These are phyloP conservation scores for Diarsia rubi DNA, from an alignment of 2,888 invertebrate species.

Conservation along the genomic window DNA sequence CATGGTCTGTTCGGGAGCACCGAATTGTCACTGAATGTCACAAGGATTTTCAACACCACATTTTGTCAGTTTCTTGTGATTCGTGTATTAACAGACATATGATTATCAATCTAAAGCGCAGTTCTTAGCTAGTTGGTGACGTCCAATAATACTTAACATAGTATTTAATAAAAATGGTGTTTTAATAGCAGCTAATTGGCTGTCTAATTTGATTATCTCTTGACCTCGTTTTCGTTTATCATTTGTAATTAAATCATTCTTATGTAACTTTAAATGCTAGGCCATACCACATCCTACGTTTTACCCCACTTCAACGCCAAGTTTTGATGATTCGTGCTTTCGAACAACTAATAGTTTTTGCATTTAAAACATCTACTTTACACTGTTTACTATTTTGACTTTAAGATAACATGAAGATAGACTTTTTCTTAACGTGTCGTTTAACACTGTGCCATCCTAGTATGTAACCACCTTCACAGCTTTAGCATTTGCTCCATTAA, in stretches of 20 bases:
- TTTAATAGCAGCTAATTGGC: slow-evolving; percentile 39
- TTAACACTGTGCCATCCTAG: too few species aligned
- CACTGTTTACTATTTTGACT: background rate
- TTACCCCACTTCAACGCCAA: background rate
- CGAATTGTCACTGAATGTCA: background rate
- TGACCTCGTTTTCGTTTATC: slow-evolving; percentile 32
- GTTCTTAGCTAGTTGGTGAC: background rate
- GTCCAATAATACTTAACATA: background rate
- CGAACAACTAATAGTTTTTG: background rate
- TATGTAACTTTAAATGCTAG: slow-evolving; percentile 19
- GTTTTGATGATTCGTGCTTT: background rate
- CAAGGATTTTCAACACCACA: background rate
- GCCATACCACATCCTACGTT: background rate
- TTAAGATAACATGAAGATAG: background rate
- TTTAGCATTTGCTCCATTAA: too few species aligned
- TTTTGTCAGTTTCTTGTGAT: background rate
- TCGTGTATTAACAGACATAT: background rate
- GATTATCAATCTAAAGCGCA: background rate
- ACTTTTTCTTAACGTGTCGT: too few species aligned
- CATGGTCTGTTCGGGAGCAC: background rate
- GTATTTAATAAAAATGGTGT: slow-evolving; percentile 6
- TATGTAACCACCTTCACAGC: too few species aligned
- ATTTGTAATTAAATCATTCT: slow-evolving; percentile 16
- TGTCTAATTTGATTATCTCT: slow-evolving; percentile 28
- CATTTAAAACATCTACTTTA: background rate